Evolutionary conservation across 1,140 invertebrate genomes (phyloP), one percentile per base, ranked within the genome.

Genomic region (Sitophilus oryzae): DNA sequence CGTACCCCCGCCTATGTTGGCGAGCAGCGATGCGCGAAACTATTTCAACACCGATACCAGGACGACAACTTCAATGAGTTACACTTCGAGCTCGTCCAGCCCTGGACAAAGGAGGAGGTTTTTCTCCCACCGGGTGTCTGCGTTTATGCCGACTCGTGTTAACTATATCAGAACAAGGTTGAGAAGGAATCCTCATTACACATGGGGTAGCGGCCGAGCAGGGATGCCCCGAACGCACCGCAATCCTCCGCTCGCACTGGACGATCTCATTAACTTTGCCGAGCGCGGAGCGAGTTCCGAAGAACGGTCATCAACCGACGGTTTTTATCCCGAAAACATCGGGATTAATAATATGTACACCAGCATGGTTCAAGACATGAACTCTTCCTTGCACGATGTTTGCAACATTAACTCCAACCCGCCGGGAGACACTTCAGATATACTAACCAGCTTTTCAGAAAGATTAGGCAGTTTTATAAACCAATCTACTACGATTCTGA

Each of bases 211-310:
- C 36, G 47, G 46, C 11, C 52, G 52, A 30, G 15, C 43, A 9
- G 45, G 49, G 18, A 34, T 51, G 1, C 40, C 49, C 10, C n/a
- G 49, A 51, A 30, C 49, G 2, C 25, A 41, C 19, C 48, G 14
- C 8, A 38, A 36, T 9, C 20, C 43, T 3, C 47, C 47, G 34
- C 63, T 65, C 37, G 61, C 58, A 4, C 42, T 63, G 10, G 69
- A 71, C 55, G 68, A 70, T 52, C 58, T 71, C 1, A 66, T 70
- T n/a, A 70, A 70, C 43, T 71, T 66, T 54, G 65, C 68, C 1
- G 68, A 71, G 41, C 54, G 67, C 30, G 2, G 34, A 48, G 18
- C 34, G 40, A 5, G 36, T 23, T n/a, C 41, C 22, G 1, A 30
- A 38, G 0, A 25, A 55, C n/a, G 52, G 50, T 61, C 50, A 58